Base-by-base conservation (phyloP, 2,113 vertebrate species). In the Otolemur garnettii region DNA sequence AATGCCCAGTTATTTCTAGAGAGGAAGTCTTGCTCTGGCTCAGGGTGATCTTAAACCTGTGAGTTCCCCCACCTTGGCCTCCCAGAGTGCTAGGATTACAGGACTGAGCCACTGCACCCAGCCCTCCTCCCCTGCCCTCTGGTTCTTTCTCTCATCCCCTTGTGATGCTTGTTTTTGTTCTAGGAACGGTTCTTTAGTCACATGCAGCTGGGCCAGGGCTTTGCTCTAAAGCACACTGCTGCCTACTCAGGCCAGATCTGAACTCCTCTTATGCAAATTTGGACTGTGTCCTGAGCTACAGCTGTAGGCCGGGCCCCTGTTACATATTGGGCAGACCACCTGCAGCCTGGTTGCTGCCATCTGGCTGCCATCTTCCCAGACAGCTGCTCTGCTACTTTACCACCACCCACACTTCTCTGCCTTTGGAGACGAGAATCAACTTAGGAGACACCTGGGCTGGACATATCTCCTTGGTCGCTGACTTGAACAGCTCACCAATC, bases 111-210 rank as follows among this genome's bases (percentile, higher is more conserved):
- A 50, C 45, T 10, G 8, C 45, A 50, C 45, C 45, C 45, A 50
- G 45, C 45, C 45, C 45, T 50, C 45, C 62, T 81, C 26, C 8
- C 17, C 53, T 35, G 24, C 22, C 45, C 28, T 74, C 28, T 10
- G 14, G 18, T 64, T 57, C 42, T 59, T 17, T 74, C 28, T 15
- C 8, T 53, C 66, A 22, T 68, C 30, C 33, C 77, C 42, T 9
- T 0, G 38, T 93, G 97, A 97, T 86, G 94, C 89, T 96, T 93
- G 91, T 59, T 80, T 96, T 98, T 96, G 96, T 98, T 97, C 74
- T 80, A 87, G 82, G 82, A 85, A n/a, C 38, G 87, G 50, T 30
- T 53, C 64, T 64, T 15, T 71, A 59, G 35, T 91, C 87, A 84
- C 85, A 59, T 57, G 95, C 92, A 74, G 50, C 57, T 68, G 75